Percentiles rank a stretch among this genome's conserved stretches.
Conservation (phyloP, 2,113 vertebrate genomes). For the Gulo gulo region DNA sequence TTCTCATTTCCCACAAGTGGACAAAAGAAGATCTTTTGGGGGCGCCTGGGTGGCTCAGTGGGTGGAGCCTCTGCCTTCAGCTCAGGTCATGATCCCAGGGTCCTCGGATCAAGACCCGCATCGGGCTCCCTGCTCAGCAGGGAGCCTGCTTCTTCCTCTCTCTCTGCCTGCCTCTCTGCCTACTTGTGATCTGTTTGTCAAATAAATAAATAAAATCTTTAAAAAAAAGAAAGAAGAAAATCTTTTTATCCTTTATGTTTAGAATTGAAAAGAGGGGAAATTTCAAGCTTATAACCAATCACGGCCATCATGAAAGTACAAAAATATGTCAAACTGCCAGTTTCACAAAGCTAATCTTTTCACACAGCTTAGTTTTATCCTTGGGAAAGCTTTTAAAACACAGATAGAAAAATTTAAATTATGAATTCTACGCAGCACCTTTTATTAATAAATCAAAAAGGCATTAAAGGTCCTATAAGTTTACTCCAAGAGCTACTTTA, state of each 20-base stretch:
- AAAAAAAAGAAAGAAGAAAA: neutral
- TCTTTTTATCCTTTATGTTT: constrained; percentile 36
- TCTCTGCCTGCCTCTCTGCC: too few relatives aligned
- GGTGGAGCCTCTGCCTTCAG: too few relatives aligned
- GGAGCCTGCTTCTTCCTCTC: too few relatives aligned
- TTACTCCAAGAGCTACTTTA: constrained; percentile 30
- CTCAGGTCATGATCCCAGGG: too few relatives aligned
- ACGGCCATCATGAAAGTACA: neutral
- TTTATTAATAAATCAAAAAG: constrained; percentile 25
- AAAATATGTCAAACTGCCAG: neutral
- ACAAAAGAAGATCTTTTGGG: neutral
- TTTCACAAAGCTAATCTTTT: constrained; percentile 32
- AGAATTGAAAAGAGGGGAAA: neutral
- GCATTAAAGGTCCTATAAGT: neutral
- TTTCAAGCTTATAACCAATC: constrained; percentile 42
- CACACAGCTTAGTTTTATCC: neutral
- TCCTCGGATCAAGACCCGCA: too few relatives aligned
- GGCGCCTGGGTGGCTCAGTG: too few relatives aligned
- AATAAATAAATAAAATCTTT: too few relatives aligned
- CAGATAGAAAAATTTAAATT: constrained; percentile 27
- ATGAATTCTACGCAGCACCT: constrained; percentile 17
- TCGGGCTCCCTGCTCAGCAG: too few relatives aligned
- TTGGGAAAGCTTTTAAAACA: constrained; percentile 10
- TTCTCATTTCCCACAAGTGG: neutral
- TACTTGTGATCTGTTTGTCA: too few relatives aligned